Conservation (phyloP, 35 echinoderm and acorn worm genomes). For the Apostichopus parvimensis region DNA sequence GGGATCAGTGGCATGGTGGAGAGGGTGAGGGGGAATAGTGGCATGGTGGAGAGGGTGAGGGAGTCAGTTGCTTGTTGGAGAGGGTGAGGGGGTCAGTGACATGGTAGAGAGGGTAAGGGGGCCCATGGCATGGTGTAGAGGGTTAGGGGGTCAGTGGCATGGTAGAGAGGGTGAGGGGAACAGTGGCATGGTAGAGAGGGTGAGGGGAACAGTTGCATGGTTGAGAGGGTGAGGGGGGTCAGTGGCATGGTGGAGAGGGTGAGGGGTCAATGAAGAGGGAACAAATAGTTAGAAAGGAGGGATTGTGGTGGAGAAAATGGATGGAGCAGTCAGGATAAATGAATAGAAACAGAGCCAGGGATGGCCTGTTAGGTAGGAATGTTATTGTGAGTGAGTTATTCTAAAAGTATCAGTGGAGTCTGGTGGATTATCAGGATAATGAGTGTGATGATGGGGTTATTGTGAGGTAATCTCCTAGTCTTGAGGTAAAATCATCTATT, state of each 20-base stretch:
- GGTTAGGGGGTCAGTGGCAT: neutral
- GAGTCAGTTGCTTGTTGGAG: neutral
- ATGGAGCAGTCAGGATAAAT: no score
- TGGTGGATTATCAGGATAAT: no score
- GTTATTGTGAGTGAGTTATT: no score
- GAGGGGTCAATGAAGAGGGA: neutral
- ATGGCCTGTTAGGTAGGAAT: no score
- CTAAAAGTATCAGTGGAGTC: constrained; percentile 6
- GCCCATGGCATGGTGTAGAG: neutral
- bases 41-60: neutral
- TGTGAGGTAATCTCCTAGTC: no score
- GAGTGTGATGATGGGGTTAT: no score
- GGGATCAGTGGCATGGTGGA: neutral
- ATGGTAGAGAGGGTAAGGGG: no score
- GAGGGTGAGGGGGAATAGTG: neutral
- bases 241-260: neutral
- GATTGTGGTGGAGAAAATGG: no score
- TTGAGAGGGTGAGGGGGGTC: neutral
- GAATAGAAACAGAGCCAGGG: no score
- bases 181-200: neutral
- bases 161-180: neutral
- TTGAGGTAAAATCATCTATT: no score
- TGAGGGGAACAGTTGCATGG: neutral
- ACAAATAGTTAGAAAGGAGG: no score
- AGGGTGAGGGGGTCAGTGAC: neutral